A percentile compares a stretch with the other conserved stretches of the same genome.
Evolutionary conservation across 1,140 invertebrate species (phyloP).

Genomic region (Drosophila seguyi): DNA sequence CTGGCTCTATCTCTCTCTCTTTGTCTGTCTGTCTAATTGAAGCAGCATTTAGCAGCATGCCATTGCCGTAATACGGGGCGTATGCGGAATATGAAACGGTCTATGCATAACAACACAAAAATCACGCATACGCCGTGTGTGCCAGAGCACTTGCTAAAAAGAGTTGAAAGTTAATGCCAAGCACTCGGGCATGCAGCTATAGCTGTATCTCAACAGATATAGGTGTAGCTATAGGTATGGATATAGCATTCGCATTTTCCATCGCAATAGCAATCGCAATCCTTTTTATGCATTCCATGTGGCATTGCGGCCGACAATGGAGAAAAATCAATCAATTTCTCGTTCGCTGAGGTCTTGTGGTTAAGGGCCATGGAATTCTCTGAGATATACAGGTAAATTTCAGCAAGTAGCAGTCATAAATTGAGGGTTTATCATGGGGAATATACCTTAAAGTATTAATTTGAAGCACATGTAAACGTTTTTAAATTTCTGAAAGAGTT

Average conservation of each 20-base stretch:
- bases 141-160: constrained; percentile 6
- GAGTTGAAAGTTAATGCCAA: constrained; percentile 15
- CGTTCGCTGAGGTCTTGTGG: constrained; percentile 14
- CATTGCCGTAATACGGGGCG: constrained; percentile 16
- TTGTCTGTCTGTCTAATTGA: constrained; percentile 66
- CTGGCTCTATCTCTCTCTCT: constrained; percentile 4
- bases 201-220: neutral
- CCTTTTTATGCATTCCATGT: constrained; percentile 55
- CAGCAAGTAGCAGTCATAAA: neutral
- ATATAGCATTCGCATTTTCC: constrained; percentile 9
- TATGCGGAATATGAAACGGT: constrained; percentile 8
- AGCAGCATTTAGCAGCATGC: constrained; percentile 51
- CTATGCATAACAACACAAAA: constrained; percentile 51
- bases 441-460: no score
- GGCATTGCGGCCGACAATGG: constrained; percentile 47
- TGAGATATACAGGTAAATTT: neutral
- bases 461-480: no score
- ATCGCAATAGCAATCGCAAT: constrained; percentile 40
- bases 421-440: neutral
- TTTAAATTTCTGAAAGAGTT: no score
- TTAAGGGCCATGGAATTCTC: constrained; percentile 4
- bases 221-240: no score
- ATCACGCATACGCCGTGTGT: constrained; percentile 56
- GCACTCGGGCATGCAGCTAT: constrained; percentile 1
- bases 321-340: constrained; percentile 42